These are phyloP conservation scores for Pherbina coryleti DNA, from an alignment of 2,888 invertebrate species.

Conservation along the genomic window DNA sequence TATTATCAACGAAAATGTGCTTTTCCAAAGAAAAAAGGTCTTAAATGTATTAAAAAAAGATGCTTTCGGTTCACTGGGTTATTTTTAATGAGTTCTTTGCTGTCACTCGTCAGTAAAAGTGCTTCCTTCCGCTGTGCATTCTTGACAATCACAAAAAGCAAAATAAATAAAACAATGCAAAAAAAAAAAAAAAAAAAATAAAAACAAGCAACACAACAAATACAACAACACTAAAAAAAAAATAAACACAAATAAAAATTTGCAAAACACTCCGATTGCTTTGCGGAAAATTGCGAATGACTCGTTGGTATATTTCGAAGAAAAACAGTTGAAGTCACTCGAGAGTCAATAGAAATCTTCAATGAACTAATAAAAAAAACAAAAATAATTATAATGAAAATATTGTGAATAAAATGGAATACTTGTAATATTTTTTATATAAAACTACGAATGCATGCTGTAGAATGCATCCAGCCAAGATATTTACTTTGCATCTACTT, in stretches of 20 bases:
- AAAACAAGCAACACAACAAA: neutral
- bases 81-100: neutral
- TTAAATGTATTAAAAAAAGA: no score
- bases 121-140: no score
- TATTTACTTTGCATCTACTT: no score
- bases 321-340: neutral
- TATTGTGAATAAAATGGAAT: no score
- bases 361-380: neutral
- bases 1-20: no score
- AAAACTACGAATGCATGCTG: no score
- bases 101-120: no score
- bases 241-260: neutral
- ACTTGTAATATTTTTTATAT: no score
- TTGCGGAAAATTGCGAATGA: neutral
- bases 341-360: neutral
- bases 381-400: neutral
- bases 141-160: no score
- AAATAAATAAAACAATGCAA: neutral
- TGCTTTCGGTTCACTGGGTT: neutral
- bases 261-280: neutral
- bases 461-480: no score
- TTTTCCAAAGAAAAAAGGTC: no score
- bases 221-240: neutral
- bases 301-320: neutral
- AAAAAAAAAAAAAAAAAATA: no score